phyloP scores from a whole-genome alignment of 2,113 vertebrate genomes.

The Centropristis striata region DNA sequence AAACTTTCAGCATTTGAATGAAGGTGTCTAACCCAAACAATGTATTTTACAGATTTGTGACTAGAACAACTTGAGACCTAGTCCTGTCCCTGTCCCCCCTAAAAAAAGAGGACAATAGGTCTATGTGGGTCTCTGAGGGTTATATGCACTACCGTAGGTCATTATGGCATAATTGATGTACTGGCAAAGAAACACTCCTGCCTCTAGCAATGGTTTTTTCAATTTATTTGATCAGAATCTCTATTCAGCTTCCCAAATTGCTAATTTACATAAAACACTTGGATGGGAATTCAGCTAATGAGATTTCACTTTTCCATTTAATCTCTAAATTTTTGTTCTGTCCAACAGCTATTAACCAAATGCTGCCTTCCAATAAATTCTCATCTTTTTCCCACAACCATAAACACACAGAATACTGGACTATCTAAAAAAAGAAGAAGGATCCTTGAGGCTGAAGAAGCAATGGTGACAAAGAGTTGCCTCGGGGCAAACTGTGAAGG shows the following conservation, averaged over 20 bases:
- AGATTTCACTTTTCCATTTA: constrained; percentile 37
- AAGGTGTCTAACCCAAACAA: no score
- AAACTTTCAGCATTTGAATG: no score
- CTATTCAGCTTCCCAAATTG: background rate
- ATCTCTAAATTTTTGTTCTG: constrained; percentile 26
- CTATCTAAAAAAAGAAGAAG: constrained; percentile 11
- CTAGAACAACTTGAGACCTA: no score
- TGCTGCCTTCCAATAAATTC: constrained; percentile 20
- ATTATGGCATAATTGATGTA: background rate
- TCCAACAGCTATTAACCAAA: constrained; percentile 7
- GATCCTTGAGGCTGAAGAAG: constrained; percentile 31
- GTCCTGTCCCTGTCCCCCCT: no score
- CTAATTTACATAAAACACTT: constrained; percentile 39
- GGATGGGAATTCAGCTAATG: background rate
- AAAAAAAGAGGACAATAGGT: no score
- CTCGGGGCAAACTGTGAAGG: constrained; percentile 48
- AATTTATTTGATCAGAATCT: constrained; percentile 9
- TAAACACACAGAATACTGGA: background rate
- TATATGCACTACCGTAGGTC: background rate
- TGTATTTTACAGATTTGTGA: no score
- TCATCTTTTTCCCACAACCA: constrained; percentile 47
- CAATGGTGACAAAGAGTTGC: constrained; percentile 48
- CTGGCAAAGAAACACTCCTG: background rate
- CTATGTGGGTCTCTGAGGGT: background rate
- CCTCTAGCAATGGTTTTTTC: background rate